Percentiles rank a stretch among this genome's conserved stretches.
phyloP scores from a whole-genome alignment of 1,140 invertebrate genomes.

The Glomeris maerens region DNA sequence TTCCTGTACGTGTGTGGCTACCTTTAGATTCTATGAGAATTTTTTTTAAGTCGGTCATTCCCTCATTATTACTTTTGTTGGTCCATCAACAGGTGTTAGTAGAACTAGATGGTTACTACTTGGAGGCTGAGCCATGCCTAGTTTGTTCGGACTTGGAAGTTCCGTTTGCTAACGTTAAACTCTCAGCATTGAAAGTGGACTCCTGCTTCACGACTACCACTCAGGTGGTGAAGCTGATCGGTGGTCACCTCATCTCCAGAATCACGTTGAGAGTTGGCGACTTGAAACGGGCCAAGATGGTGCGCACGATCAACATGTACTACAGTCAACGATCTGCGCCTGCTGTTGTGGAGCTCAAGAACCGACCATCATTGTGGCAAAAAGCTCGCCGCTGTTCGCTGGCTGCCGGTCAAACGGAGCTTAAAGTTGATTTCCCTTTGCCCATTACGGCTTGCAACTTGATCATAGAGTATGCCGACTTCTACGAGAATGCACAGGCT shows the following conservation, averaged over 20 bases:
- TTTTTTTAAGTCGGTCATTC: too few species aligned
- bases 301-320: conserved; percentile 86
- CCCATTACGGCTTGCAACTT: conserved; percentile 94
- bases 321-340: conserved; percentile 93
- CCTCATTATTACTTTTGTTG: too few species aligned
- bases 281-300: conserved; percentile 93
- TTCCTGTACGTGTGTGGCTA: too few species aligned
- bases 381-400: conserved; percentile 83
- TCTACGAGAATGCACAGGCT: conserved; percentile 76
- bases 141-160: conserved; percentile 97
- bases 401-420: conserved; percentile 80
- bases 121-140: conserved; percentile 91
- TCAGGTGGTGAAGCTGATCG: conserved; percentile 90
- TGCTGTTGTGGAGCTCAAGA: conserved; percentile 92
- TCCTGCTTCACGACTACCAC: conserved; percentile 96
- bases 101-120: conserved; percentile 88
- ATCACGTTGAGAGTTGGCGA: conserved; percentile 86
- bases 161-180: conserved; percentile 75
- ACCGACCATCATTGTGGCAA: conserved; percentile 88
- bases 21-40: too few species aligned
- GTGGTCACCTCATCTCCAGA: conserved; percentile 86
- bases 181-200: conserved; percentile 87
- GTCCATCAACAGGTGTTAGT: too few species aligned
- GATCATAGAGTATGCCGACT: conserved; percentile 98
- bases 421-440: conserved; percentile 88